phyloP scores from a whole-genome alignment of 92 coral and sea anemone genomes.

The Phenganax stokvisi region DNA sequence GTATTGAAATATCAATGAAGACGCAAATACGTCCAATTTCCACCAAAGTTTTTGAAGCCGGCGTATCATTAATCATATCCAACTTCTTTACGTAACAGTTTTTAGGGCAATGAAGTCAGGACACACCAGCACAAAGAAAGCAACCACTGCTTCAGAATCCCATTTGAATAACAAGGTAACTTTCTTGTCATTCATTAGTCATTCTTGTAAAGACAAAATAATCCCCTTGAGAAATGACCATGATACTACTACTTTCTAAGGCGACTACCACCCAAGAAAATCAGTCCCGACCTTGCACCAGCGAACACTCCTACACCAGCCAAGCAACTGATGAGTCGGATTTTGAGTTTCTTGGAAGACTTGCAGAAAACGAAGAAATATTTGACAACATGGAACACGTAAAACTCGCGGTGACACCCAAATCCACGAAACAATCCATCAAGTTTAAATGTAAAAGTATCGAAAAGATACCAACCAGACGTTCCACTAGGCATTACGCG shows the following conservation, averaged over 20 bases:
- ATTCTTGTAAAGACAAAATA: not conserved
- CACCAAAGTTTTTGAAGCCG: no score
- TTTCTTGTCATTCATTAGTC: not conserved
- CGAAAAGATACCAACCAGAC: not conserved
- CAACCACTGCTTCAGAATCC: not conserved
- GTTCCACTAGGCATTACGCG: not conserved
- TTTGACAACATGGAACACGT: not conserved
- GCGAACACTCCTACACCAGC: not conserved
- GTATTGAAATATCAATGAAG: not conserved
- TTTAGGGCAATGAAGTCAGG: not conserved
- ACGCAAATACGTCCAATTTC: no score
- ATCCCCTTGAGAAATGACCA: not conserved
- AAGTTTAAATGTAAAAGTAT: conserved; percentile 14
- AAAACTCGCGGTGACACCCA: not conserved
- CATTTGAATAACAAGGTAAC: not conserved
- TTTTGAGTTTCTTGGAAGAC: conserved; percentile 6
- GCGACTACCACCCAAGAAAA: not conserved
- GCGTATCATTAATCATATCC: not conserved
- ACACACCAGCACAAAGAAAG: not conserved
- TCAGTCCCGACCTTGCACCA: not conserved
- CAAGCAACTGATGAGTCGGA: not conserved
- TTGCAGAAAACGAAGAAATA: not conserved
- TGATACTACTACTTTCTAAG: not conserved
- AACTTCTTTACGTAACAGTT: not conserved
- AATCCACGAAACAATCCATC: conserved; percentile 1